Base-by-base conservation (phyloP, 2,113 vertebrate genomes). In the Anhinga rufa region DNA sequence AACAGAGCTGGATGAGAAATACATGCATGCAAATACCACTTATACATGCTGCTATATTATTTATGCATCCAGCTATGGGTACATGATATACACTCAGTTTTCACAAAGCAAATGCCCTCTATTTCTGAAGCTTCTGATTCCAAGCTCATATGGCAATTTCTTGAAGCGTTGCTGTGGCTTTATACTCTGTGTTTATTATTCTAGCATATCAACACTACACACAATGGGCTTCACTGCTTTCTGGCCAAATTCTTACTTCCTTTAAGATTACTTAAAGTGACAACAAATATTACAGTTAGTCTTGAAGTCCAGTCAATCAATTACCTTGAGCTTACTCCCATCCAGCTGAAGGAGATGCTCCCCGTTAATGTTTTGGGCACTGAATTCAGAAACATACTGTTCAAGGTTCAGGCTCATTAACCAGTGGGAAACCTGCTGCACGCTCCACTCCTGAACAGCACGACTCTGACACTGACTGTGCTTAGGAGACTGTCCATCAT, bases 401-500 rank as follows among this genome's bases (percentile, higher is more conserved):
- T 99, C 99, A 96, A 99, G 97, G 97, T 98, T 98, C 82, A 99
- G 98, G 92, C 98, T 99, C 97, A 97, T 97, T 46, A 99, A 94
- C 99, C 99, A 99, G 97, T 98, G 98, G 58, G 98, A 98, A 82
- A 99, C 99, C 88, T 99, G 99, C 96, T 99, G 99, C 80, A 98
- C 97, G 10, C 97, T 99, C 99, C 99, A 99, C 34, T 99, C 99
- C 4, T 98, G 96, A n/a, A 99, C 96, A 70, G 98, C 98, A 69
- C 96, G 96, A 95, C 97, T 99, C 97, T 98, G 99, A 97, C 96
- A 98, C 86, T 98, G 99, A 85, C 97, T 98, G 97, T 98, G 99
- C 94, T 98, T 99, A 7, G 98, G 97, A 74, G 98, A 97, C 93
- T 98, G 99, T 34, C 97, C 98, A 10, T 99, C 99, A 0, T 99